Evolutionary conservation across 92 coral and sea anemone genomes (phyloP), one percentile per base, ranked within the genome.

Genomic region (Desmophyllum pertusum): DNA sequence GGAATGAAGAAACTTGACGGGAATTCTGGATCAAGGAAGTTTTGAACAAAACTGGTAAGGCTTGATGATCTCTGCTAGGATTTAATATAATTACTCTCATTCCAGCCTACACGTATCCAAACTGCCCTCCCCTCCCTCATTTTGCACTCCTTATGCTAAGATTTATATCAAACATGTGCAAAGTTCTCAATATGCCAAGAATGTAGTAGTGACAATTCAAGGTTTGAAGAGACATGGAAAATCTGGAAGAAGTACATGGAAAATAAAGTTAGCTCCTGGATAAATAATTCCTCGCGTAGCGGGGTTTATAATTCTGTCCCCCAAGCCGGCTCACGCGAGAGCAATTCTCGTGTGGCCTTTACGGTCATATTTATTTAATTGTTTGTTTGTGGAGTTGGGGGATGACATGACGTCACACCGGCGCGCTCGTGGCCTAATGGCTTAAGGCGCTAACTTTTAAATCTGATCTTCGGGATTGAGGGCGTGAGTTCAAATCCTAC

Each of bases 31-130:
- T 37, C 94, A 89, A 31, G 89, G 89, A 64, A 92, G 79, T 82
- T 96, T 94, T 94, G 98, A 96, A 52, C 89, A 89, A 36, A 96
- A 96, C 79, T 84, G 94, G 98, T 96, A 88, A 83, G 71, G 70
- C 70, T 18, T 10, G 21, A 2, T 25, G 3, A 59, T n/a, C 11
- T n/a, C 23, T 59, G 30, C 64, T 45, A 4, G 51, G 7, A 10
- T 4, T 45, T 14, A 48, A 21, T 48, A 13, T 48, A 2, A 13
- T 48, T 48, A 46, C 18, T 48, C 3, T 46, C 53, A 3, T 13
- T 48, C 53, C 21, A 48, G 21, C 3, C 18, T 21, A 48, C 13
- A 5, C 21, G 2, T 48, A n/a, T n/a, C n/a, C n/a, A n/a, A n/a
- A n/a, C 0, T 48, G 18, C 9, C 53, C 53, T 18, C 63, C 63